Percentiles rank a stretch among this genome's conserved stretches.
phyloP scores from a whole-genome alignment of 2,888 invertebrate genomes.

The Odontocerum albicorne region DNA sequence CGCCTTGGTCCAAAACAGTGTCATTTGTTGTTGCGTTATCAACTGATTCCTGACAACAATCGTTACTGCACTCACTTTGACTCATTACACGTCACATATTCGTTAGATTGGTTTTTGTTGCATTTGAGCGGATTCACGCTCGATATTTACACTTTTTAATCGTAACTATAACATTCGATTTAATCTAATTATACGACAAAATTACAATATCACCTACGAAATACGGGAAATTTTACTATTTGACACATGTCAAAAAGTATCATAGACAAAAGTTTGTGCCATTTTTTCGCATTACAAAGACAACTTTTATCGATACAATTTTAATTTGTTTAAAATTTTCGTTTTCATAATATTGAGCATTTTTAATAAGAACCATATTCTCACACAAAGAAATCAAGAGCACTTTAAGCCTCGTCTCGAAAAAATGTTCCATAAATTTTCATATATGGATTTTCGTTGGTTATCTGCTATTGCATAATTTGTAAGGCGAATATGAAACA shows the following conservation, averaged over 20 bases:
- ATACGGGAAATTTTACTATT: constrained; percentile 5
- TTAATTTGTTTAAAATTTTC: too few relatives aligned
- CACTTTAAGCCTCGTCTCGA: too few relatives aligned
- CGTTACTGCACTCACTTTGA: constrained; percentile 17
- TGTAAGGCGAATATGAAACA: too few relatives aligned
- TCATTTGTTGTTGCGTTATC: constrained; percentile 24
- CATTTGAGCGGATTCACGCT: constrained; percentile 1
- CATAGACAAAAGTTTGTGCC: constrained; percentile 21
- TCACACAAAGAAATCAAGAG: too few relatives aligned
- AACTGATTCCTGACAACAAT: constrained; percentile 16
- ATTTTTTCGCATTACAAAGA: too few relatives aligned
- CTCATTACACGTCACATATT: constrained; percentile 30
- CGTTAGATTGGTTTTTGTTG: constrained; percentile 9
- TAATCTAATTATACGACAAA: constrained; percentile 14
- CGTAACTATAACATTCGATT: neutral
- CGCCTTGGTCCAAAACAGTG: constrained; percentile 19
- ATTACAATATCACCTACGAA: neutral
- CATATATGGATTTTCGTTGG: too few relatives aligned
- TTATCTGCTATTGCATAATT: too few relatives aligned
- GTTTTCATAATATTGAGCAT: too few relatives aligned
- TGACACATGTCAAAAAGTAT: constrained; percentile 22
- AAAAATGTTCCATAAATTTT: too few relatives aligned
- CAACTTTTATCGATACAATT: too few relatives aligned
- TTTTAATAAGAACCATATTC: too few relatives aligned
- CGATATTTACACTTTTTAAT: neutral